Evolutionary conservation across 2,113 vertebrate species (phyloP), one percentile per base, ranked within the genome.

Genomic region (Rhombomys opimus): DNA sequence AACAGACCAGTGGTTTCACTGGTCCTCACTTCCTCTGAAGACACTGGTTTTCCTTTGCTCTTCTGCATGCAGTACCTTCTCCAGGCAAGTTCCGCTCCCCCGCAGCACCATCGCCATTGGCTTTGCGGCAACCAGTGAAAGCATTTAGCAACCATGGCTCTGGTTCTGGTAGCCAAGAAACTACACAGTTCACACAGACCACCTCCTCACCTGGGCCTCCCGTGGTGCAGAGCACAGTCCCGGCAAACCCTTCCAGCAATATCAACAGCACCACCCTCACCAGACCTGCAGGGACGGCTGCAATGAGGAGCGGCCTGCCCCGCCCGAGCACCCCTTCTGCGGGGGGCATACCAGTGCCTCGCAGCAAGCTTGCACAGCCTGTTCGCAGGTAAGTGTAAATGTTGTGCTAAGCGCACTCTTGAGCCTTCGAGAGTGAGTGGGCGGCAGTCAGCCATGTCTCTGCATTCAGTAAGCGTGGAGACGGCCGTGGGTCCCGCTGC

Each of bases 301-400:
- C 97, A 70, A 98, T 99, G 98, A 98, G 99, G 61, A 99, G 99
- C 96, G 99, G 99, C 90, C 99, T 99, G 97, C 99, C 99, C 97
- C 99, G 99, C 97, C 99, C 99, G 84, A 99, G 99, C 95, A 99
- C 99, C 97, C 98, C 98, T 95, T 97, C 99, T 63, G 52, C 98
- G 0, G 99, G 99, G 96, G 99, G 99, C 70, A 99, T 99, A 97
- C 99, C 99, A 98, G 98, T 99, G 99, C 99, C 99, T 98, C 99
- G 99, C 87, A 99, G 99, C 99, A 99, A 99, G 98, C 99, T 99
- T 99, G 99, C 99, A 97, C 99, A 99, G 95, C 99, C 99, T 92
- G 99, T 99, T 92, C 99, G 99, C 98, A 99, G 99, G 99, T 99
- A 98, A 98, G 98, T 97, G 10, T 13, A n/a, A 0, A n/a, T 3